These are phyloP conservation scores for Himantopus leucocephalus DNA, from an alignment of 2,113 vertebrate species.

Conservation along the genomic window DNA sequence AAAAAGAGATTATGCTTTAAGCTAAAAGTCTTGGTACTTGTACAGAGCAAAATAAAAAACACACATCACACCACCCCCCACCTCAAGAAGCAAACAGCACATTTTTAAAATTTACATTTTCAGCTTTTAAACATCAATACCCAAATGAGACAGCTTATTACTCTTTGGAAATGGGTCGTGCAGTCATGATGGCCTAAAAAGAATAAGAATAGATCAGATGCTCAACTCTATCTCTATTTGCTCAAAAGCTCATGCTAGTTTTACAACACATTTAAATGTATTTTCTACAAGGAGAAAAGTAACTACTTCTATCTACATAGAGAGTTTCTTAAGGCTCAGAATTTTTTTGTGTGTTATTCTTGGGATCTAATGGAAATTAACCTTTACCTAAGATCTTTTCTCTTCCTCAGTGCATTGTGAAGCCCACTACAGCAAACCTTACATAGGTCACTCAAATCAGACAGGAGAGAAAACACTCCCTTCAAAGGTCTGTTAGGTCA, in stretches of 20 bases:
- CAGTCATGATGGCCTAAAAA: constrained; percentile 11
- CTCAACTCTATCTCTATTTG: background rate
- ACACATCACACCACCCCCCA: background rate
- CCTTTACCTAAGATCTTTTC: background rate
- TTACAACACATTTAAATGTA: background rate
- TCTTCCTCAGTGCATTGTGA: background rate
- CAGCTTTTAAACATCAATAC: background rate
- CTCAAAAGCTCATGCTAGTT: background rate
- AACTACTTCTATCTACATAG: background rate
- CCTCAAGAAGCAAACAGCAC: background rate
- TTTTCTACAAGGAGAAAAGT: background rate
- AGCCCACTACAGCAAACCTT: background rate
- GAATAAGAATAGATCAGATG: background rate
- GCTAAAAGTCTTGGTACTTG: rapidly evolving
- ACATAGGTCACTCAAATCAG: background rate
- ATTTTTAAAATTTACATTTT: background rate
- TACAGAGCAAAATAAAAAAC: background rate
- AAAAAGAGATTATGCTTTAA: background rate
- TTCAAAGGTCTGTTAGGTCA: background rate
- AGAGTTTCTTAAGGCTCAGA: background rate
- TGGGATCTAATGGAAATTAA: background rate
- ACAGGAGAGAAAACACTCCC: background rate
- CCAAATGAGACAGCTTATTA: background rate
- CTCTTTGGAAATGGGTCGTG: background rate
- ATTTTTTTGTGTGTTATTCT: background rate